Evolutionary conservation across 2,888 invertebrate species (phyloP).

Genomic region (Drosophila mettleri): DNA sequence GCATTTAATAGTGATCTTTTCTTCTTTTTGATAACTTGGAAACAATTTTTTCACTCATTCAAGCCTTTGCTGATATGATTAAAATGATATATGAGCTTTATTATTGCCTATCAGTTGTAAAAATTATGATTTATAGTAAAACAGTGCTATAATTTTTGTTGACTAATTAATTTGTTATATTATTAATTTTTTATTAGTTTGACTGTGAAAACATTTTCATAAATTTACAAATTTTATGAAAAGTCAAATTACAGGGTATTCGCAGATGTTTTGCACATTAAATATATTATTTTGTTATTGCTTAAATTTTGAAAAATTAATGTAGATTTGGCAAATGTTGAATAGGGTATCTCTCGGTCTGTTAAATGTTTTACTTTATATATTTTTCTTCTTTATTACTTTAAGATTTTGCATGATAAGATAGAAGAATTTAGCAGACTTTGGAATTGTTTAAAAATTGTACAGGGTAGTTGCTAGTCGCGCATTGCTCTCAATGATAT

Average conservation of each 20-base stretch:
- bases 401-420: background rate
- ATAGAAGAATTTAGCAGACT: background rate
- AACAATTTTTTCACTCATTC: background rate
- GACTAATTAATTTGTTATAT: background rate
- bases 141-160: background rate
- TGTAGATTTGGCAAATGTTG: no score
- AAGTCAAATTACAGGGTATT: background rate
- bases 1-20: background rate
- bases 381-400: background rate
- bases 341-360: background rate
- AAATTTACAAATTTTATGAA: background rate
- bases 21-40: background rate
- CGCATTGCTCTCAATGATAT: background rate
- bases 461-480: slow-evolving; percentile 10
- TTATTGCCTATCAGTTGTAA: background rate
- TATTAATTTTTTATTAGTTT: background rate
- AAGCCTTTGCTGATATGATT: background rate
- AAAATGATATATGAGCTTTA: background rate
- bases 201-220: background rate
- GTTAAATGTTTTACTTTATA: background rate
- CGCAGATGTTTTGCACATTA: background rate
- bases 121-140: slow-evolving; percentile 2
- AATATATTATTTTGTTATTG: background rate
- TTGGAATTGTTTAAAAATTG: background rate
- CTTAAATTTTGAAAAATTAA: background rate